Evolutionary conservation across 2,113 vertebrate species (phyloP).

Genomic region (Hucho hucho): DNA sequence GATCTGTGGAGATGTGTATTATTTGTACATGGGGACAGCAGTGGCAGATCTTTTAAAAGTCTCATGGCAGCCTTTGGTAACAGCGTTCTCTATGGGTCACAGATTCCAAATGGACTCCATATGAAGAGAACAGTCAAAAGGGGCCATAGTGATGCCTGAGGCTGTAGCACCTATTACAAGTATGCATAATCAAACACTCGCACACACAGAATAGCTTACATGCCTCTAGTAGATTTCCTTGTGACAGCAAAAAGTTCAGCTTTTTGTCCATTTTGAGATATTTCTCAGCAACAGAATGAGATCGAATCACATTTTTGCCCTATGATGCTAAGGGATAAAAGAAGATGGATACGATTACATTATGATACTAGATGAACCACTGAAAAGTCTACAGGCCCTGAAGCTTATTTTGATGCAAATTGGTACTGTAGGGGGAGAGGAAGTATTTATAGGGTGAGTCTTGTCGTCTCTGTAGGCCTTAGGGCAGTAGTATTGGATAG

Average conservation of each 20-base stretch:
- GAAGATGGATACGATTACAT: too few relatives aligned
- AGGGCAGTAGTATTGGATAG: constrained; percentile 28
- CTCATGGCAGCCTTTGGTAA: constrained; percentile 1
- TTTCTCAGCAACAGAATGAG: too few relatives aligned
- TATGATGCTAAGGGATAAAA: too few relatives aligned
- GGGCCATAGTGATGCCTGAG: not conserved
- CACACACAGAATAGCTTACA: not conserved
- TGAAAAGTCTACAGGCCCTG: not conserved
- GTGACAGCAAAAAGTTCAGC: too few relatives aligned
- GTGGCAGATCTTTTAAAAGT: not conserved
- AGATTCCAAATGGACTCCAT: constrained; percentile 11
- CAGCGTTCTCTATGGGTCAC: not conserved
- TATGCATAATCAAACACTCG: not conserved
- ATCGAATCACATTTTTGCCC: too few relatives aligned
- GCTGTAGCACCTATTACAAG: constrained; percentile 4
- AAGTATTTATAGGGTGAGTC: constrained; percentile 6
- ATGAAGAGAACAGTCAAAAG: not conserved
- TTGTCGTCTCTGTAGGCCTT: constrained; percentile 13
- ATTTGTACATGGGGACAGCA: not conserved
- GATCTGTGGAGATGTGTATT: not conserved
- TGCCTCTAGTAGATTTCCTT: not conserved
- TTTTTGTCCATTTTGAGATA: too few relatives aligned
- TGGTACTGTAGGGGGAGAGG: constrained; percentile 9
- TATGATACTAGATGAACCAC: not conserved
- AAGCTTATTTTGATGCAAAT: not conserved